Evolutionary conservation across 1,140 invertebrate species (phyloP).

Genomic region (Ylistrum balloti): DNA sequence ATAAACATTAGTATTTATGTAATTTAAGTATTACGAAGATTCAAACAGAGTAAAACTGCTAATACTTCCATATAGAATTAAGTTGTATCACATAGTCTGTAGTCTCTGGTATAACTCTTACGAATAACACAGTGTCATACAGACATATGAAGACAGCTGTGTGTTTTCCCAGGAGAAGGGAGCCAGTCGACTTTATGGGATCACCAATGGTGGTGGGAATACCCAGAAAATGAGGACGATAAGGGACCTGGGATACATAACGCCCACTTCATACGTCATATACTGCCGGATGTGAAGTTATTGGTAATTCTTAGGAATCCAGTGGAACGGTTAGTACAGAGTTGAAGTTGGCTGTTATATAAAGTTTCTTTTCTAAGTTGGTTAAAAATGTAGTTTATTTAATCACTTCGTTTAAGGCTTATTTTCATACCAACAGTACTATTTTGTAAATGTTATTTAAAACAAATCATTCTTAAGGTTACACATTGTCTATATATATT

Average conservation of each 20-base stretch:
- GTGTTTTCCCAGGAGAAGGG: background rate
- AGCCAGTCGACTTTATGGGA: background rate
- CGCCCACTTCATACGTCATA: background rate
- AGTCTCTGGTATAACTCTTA: too few species aligned
- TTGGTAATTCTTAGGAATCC: background rate
- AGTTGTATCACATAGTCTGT: too few species aligned
- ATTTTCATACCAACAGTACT: too few species aligned
- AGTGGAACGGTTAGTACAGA: background rate
- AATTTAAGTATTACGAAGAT: background rate
- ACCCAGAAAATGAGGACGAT: background rate
- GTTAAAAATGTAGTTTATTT: background rate
- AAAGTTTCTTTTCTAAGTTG: background rate
- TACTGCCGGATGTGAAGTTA: slow-evolving; percentile 4
- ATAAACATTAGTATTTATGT: background rate
- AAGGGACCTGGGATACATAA: background rate
- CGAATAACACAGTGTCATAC: too few species aligned
- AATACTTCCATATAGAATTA: too few species aligned
- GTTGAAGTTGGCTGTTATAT: background rate
- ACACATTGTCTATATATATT: too few species aligned
- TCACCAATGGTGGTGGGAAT: background rate
- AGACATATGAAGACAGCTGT: background rate
- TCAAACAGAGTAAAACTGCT: background rate
- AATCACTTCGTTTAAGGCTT: too few species aligned
- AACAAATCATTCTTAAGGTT: too few species aligned
- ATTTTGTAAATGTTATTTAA: too few species aligned